Conservation (phyloP, 2,888 invertebrate genomes). For the Lumbricus terrestris region DNA sequence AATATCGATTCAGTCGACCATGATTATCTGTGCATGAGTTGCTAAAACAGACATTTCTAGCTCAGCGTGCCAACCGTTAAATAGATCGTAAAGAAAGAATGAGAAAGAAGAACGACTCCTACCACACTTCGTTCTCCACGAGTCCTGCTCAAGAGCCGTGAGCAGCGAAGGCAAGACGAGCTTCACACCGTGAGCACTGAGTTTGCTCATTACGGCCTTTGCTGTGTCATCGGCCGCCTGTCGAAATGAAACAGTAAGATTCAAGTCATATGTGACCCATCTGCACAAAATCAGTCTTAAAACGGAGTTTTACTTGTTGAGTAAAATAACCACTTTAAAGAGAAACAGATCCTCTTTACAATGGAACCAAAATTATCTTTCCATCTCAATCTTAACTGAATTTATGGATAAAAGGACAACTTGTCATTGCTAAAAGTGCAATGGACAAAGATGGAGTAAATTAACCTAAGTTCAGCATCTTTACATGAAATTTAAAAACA, state of each 20-base stretch:
- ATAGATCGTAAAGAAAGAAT: no score
- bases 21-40: background rate
- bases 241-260: background rate
- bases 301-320: no score
- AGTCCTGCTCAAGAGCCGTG: slow-evolving; percentile 91
- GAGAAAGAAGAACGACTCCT: slow-evolving; percentile 13
- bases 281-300: no score
- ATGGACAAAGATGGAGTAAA: no score
- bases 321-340: no score
- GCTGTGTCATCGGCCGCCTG: slow-evolving; percentile 94
- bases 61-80: background rate
- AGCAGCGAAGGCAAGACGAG: slow-evolving; percentile 89
- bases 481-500: no score
- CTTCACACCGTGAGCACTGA: slow-evolving; percentile 96
- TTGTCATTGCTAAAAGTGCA: no score
- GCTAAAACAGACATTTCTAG: slow-evolving; percentile 8
- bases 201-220: slow-evolving; percentile 84
- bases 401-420: no score
- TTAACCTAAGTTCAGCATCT: no score
- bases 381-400: no score
- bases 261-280: background rate
- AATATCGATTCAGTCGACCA: background rate
- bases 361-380: no score
- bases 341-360: no score
- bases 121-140: slow-evolving; percentile 80